Percentiles rank a stretch among this genome's conserved stretches.
These are phyloP conservation scores for Macrotrachela quadricornifera DNA, from an alignment of 1,140 invertebrate species.

Conservation along the genomic window DNA sequence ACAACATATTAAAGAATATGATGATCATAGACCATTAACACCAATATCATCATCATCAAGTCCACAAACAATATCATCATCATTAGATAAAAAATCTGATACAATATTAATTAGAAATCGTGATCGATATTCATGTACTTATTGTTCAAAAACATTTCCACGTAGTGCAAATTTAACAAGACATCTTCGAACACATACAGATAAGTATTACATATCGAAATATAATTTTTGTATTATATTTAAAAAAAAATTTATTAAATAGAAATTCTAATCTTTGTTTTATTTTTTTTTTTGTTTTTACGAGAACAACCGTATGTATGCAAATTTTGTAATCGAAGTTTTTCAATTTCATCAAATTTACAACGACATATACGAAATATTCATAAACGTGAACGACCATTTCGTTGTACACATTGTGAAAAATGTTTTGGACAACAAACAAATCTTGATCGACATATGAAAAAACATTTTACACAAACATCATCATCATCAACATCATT, in stretches of 20 bases:
- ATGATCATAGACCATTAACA: too few relatives aligned
- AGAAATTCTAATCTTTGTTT: slow-evolving; percentile 14
- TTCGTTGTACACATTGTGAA: slow-evolving; percentile 52
- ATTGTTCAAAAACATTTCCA: slow-evolving; percentile 84
- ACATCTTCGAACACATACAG: slow-evolving; percentile 83
- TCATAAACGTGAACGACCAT: slow-evolving; percentile 70
- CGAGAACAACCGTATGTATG: slow-evolving; percentile 85
- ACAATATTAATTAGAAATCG: neutral
- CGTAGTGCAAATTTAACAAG: slow-evolving; percentile 84
- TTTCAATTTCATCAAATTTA: slow-evolving; percentile 92
- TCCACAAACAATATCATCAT: too few relatives aligned
- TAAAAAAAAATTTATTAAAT: too few relatives aligned
- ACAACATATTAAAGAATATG: too few relatives aligned
- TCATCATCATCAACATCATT: too few relatives aligned
- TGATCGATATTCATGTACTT: slow-evolving; percentile 23
- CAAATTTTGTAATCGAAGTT: slow-evolving; percentile 86
- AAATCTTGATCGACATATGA: slow-evolving; percentile 78
- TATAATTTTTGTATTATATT: too few relatives aligned
- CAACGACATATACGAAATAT: slow-evolving; percentile 95
- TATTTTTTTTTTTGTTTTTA: neutral
- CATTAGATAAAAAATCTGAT: too few relatives aligned
- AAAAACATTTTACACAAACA: slow-evolving; percentile 46
- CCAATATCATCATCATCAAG: too few relatives aligned
- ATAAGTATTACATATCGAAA: too few relatives aligned
- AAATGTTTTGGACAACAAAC: slow-evolving; percentile 93